Evolutionary conservation across 2,888 invertebrate genomes (phyloP).

Genomic region (Pachymerium ferrugineum): DNA sequence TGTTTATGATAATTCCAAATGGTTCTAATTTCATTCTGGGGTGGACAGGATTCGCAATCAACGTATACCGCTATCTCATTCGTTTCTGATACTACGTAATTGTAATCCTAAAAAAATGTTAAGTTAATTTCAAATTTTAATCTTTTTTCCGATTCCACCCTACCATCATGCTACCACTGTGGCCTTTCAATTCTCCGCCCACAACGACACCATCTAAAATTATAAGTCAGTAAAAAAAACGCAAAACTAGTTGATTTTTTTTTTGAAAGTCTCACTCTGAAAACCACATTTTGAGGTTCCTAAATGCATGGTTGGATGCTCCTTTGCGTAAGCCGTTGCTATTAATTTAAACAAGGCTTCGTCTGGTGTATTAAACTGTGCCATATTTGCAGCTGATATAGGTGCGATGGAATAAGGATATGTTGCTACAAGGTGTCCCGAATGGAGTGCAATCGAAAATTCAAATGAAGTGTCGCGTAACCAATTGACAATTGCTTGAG

Average conservation of each 20-base stretch:
- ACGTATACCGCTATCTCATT: conserved; percentile 93
- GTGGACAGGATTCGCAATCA: conserved; percentile 88
- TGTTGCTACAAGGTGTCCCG: conserved; percentile 14
- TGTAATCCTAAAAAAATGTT: conserved; percentile 70
- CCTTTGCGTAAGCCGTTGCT: neutral
- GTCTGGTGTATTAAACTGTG: conserved; percentile 15
- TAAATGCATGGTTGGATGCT: conserved; percentile 28
- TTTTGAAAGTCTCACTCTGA: too few relatives aligned
- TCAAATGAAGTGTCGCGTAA: conserved; percentile 28
- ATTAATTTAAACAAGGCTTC: neutral
- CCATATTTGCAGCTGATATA: conserved; percentile 8
- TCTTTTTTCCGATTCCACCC: neutral
- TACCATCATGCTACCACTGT: conserved; percentile 34
- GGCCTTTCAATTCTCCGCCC: conserved; percentile 30
- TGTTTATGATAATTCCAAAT: conserved; percentile 88
- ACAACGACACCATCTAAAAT: conserved; percentile 15
- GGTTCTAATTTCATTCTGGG: conserved; percentile 60
- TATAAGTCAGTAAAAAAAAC: neutral
- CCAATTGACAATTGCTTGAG: conserved; percentile 17
- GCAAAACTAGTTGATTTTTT: neutral
- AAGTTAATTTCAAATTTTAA: neutral
- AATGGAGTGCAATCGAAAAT: conserved; percentile 31
- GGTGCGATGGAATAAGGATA: conserved; percentile 28
- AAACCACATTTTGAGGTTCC: neutral
- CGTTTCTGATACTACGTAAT: conserved; percentile 83